Base-by-base conservation (phyloP, 2,888 invertebrate genomes). In the Platycheirus rosarum region DNA sequence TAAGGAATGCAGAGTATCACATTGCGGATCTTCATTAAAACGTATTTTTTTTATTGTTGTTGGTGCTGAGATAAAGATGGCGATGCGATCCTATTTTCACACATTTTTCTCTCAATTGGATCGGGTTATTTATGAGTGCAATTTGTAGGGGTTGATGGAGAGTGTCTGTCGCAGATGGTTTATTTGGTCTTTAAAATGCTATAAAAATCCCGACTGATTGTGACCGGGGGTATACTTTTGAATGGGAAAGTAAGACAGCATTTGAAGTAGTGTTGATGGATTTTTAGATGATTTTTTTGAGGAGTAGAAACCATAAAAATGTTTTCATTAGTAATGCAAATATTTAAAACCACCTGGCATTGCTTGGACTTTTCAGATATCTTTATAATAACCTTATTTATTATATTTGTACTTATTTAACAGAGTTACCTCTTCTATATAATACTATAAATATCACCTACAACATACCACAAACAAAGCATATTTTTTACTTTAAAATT, bases 121-220 rank as follows among this genome's bases (percentile, higher is more conserved):
- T 71, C 62, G 77, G 68, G 77, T 77, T 82, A 82, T 82, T 82
- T 82, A 82, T 82, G 82, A 73, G 68, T 73, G 82, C 82, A 82
- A 82, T 82, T 82, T 82, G 82, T 73, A 73, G 71, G 68, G 71
- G 71, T 68, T 62, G 71, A 68, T 57, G 73, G 65, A 66, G 76
- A 49, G 51, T 68, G 37, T 68, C 55, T 66, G 60, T 68, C 48
- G 66, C 77, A 82, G 82, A 82, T 82, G 82, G 69, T 65, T 79
- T 68, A 68, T 74, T 68, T 53, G 18, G 75, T 66, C 37, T 49
- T 80, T 77, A 44, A 51, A 73, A 68, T 55, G 51, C 71, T 62
- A 63, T 73, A 49, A 63, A 55, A 71, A 55, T 80, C 20, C 20
- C 65, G 13, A 62, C 7, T 32, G 57, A 63, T 55, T 32, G 16